Conservation (phyloP, 2,888 invertebrate genomes). For the Cheilosia urbana region DNA sequence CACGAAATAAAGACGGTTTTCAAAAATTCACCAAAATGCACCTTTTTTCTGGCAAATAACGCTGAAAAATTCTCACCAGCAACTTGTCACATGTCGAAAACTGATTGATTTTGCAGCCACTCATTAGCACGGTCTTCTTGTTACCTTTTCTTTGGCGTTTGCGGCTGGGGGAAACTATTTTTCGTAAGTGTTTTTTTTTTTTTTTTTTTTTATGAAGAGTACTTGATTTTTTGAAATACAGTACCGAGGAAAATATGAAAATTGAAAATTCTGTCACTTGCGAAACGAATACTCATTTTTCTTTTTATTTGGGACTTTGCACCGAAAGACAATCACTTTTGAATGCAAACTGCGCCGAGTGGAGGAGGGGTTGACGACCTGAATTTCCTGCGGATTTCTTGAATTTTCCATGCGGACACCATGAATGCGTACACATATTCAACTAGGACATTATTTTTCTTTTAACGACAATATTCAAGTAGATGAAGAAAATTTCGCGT, state of each 20-base stretch:
- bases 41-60: conserved; percentile 12
- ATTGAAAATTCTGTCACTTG: conserved; percentile 56
- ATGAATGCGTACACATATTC: conserved; percentile 6
- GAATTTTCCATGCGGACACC: conserved; percentile 29
- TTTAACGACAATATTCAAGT: conserved; percentile 3
- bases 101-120: not conserved
- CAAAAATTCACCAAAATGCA: conserved; percentile 14
- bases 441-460: conserved; percentile 25
- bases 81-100: conserved; percentile 14
- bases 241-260: conserved; percentile 37
- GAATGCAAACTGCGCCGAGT: conserved; percentile 49
- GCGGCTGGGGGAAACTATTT: not conserved
- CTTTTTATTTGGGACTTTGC: conserved; percentile 25
- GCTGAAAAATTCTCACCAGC: not conserved
- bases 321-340: conserved; percentile 52
- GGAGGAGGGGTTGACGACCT: conserved; percentile 64
- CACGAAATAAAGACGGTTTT: conserved; percentile 20
- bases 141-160: not conserved
- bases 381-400: conserved; percentile 35
- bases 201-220: conserved; percentile 3
- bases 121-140: conserved; percentile 15
- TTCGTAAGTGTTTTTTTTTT: not conserved
- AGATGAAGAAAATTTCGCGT: conserved; percentile 8
- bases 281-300: conserved; percentile 36
- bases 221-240: conserved; percentile 24